These are phyloP conservation scores for Drosophila carrolli DNA, from an alignment of 1,140 invertebrate species.

Conservation along the genomic window DNA sequence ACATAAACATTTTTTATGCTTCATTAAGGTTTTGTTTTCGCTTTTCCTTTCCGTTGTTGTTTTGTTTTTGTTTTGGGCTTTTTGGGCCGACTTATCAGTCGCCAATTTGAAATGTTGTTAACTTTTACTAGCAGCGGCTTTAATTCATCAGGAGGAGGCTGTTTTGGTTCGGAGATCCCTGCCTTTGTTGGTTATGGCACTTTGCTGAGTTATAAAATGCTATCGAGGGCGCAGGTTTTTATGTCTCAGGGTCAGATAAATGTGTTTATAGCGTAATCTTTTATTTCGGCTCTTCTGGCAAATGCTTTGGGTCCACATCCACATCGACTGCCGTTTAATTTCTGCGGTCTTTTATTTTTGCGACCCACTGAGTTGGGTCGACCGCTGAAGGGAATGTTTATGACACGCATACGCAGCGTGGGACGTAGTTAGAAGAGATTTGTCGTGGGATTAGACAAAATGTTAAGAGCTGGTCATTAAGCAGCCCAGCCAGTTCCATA, in stretches of 20 bases:
- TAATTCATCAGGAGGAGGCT: constrained; percentile 67
- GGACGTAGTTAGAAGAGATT: constrained; percentile 60
- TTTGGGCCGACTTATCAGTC: constrained; percentile 44
- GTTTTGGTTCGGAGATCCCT: constrained; percentile 6
- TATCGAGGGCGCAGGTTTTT: constrained; percentile 80
- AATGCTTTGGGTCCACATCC: constrained; percentile 23
- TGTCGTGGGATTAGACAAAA: constrained; percentile 72
- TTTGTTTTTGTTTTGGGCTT: constrained; percentile 26
- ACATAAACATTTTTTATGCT: constrained; percentile 71
- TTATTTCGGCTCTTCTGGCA: constrained; percentile 50
- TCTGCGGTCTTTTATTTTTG: constrained; percentile 61
- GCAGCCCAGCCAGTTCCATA: constrained; percentile 47
- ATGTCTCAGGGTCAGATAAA: constrained; percentile 77
- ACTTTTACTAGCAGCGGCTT: constrained; percentile 71
- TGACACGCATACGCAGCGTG: constrained; percentile 65
- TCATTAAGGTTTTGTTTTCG: constrained; percentile 51
- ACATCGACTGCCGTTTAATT: constrained; percentile 60
- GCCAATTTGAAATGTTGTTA: constrained; percentile 51
- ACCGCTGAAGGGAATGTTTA: constrained; percentile 57
- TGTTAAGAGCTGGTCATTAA: constrained; percentile 71
- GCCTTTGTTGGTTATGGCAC: constrained; percentile 62
- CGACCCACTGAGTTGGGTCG: constrained; percentile 9
- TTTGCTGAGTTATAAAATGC: constrained; percentile 77
- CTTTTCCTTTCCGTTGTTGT: constrained; percentile 16
- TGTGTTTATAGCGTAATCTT: constrained; percentile 76